Conservation (phyloP, 2,113 vertebrate species). For the Lagopus leucura region DNA sequence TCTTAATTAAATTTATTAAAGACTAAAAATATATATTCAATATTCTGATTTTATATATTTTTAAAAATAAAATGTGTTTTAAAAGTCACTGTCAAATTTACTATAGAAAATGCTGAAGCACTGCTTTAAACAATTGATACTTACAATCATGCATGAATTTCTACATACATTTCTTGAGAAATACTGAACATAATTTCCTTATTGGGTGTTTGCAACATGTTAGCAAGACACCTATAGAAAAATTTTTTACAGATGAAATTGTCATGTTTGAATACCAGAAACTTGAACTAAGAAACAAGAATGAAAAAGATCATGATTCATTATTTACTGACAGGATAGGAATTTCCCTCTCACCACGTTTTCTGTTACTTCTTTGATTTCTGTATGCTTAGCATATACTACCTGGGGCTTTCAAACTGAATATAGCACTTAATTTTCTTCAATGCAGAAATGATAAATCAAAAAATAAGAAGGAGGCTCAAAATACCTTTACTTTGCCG, state of each 20-base stretch:
- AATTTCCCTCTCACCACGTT: background rate
- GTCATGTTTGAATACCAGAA: background rate
- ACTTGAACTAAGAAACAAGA: background rate
- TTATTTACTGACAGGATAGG: background rate
- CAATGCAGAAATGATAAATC: background rate
- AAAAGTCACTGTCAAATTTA: background rate
- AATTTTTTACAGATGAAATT: background rate
- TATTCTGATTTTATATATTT: background rate
- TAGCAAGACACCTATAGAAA: background rate
- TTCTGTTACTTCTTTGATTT: background rate
- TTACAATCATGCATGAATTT: background rate
- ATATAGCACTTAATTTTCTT: background rate
- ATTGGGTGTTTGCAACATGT: background rate
- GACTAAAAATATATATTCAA: background rate
- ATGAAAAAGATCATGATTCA: background rate
- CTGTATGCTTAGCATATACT: background rate
- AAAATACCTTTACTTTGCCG: constrained; percentile 90
- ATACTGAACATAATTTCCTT: background rate
- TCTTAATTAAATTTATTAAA: background rate
- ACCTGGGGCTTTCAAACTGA: background rate
- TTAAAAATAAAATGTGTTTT: background rate
- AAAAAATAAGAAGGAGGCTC: background rate
- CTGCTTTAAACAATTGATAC: background rate
- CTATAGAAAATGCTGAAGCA: background rate
- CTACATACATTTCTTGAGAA: background rate